Percentiles rank a stretch among this genome's conserved stretches.
These are phyloP conservation scores for Carcharodon carcharias DNA, from an alignment of 2,797 vertebrate species.

Conservation along the genomic window DNA sequence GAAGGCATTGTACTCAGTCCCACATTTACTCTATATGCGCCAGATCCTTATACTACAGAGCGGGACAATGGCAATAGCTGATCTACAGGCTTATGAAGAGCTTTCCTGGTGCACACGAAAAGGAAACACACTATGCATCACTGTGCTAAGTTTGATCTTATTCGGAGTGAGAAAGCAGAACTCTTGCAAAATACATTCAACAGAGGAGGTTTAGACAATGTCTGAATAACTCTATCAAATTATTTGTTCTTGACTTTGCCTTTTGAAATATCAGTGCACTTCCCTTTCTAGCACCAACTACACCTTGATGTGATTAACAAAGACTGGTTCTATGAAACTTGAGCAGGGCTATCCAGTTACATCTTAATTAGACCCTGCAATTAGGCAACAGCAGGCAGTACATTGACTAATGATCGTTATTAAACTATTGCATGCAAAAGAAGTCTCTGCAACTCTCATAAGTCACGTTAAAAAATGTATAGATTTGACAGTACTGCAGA, in stretches of 20 bases:
- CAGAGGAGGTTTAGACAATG: background rate
- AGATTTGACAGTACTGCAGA: background rate
- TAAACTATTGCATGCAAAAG: background rate
- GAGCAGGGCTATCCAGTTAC: background rate
- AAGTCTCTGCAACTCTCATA: background rate
- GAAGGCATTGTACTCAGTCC: too few relatives aligned
- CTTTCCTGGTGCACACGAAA: background rate
- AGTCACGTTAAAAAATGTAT: background rate
- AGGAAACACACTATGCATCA: background rate
- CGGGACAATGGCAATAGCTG: background rate
- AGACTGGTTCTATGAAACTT: background rate
- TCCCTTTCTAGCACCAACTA: background rate
- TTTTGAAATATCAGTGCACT: background rate
- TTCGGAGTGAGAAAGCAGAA: background rate
- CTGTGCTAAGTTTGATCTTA: background rate
- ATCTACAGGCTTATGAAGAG: background rate
- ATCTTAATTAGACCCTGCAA: conserved; percentile 14
- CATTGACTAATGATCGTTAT: conserved; percentile 21
- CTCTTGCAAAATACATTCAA: background rate
- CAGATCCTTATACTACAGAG: background rate
- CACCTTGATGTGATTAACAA: background rate
- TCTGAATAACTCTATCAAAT: background rate
- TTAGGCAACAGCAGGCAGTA: background rate
- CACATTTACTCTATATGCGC: too few relatives aligned
- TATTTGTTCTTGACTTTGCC: background rate